phyloP scores from a whole-genome alignment of 2,113 vertebrate genomes.

The Heterochromis multidens region DNA sequence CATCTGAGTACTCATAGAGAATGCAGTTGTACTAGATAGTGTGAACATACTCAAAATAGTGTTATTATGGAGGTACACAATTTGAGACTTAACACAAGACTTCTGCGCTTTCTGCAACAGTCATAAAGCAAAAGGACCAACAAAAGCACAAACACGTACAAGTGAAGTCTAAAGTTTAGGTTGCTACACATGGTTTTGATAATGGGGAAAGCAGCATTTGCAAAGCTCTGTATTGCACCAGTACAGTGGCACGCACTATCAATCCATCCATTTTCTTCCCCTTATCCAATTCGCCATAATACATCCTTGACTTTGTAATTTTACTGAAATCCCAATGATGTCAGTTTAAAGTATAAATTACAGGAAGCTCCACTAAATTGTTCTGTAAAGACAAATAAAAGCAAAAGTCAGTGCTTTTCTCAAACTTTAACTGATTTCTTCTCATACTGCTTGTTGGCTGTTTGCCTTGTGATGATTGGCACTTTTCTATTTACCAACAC shows the following conservation, averaged over 20 bases:
- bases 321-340: background rate
- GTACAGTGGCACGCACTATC: background rate
- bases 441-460: background rate
- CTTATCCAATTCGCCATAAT: background rate
- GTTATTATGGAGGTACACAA: too few species aligned
- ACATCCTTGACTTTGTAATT: background rate
- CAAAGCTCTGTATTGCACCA: background rate
- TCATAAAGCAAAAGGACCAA: too few species aligned
- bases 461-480: constrained; percentile 22
- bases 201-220: background rate
- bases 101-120: too few species aligned
- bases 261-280: too few species aligned
- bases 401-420: background rate
- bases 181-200: background rate
- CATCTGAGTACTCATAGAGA: too few species aligned
- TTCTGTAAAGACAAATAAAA: background rate
- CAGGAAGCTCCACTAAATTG: background rate
- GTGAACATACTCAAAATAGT: too few species aligned
- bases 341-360: background rate
- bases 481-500: constrained; percentile 23
- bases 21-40: too few species aligned
- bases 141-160: too few species aligned
- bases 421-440: background rate
- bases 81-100: too few species aligned
- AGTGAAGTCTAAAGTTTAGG: background rate